A percentile compares a stretch with the other conserved stretches of the same genome.
Conservation (phyloP, 2,797 vertebrate genomes). For the Sphenopsis melanotis region DNA sequence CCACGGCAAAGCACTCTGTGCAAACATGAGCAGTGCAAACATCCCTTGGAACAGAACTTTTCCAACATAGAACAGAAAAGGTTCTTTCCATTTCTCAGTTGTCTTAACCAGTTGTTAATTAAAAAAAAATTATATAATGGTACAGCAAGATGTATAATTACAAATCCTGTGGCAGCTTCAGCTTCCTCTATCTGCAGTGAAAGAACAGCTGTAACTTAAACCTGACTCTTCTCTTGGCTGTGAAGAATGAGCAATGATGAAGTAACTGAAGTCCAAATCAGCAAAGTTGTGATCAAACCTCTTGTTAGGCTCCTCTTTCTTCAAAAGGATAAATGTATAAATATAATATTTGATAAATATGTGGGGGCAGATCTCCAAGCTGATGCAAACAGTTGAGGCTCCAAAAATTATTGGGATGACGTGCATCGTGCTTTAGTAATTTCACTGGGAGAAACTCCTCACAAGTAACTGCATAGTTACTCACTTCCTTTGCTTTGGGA, state of each 20-base stretch:
- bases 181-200: not conserved
- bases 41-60: not conserved
- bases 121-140: fast-evolving
- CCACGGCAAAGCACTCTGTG: not conserved
- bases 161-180: not conserved
- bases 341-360: not conserved
- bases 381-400: not conserved
- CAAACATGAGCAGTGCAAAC: not conserved
- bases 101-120: not conserved
- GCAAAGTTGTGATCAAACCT: not conserved
- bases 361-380: not conserved
- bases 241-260: not conserved
- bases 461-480: not conserved
- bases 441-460: not conserved
- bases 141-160: not conserved
- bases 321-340: not conserved
- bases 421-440: fast-evolving
- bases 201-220: not conserved
- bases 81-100: not conserved
- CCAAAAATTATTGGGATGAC: not conserved
- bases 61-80: not conserved
- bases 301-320: not conserved
- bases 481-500: not conserved
- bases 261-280: not conserved
- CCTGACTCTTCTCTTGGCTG: not conserved